phyloP scores from a whole-genome alignment of 2,797 vertebrate species.

The Gouania willdenowi region DNA sequence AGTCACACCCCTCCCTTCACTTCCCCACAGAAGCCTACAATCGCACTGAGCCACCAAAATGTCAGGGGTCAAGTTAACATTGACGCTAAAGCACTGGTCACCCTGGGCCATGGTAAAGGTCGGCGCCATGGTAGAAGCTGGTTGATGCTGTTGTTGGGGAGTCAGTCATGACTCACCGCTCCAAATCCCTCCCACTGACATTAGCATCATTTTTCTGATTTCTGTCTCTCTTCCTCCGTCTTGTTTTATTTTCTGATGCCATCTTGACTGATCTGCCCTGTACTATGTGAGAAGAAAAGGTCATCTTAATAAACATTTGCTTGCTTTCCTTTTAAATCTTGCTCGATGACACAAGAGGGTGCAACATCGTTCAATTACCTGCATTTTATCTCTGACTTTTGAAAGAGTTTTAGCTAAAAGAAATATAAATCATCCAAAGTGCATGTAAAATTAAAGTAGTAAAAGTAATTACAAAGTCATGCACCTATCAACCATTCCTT shows the following conservation, averaged over 20 bases:
- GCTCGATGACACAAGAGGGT: no score
- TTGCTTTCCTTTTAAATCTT: no score
- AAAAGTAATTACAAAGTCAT: no score
- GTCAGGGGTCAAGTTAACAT: slow-evolving; percentile 74
- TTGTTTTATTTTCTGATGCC: slow-evolving; percentile 22
- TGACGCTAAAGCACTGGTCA: slow-evolving; percentile 65
- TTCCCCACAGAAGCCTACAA: slow-evolving; percentile 39
- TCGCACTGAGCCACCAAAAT: slow-evolving; percentile 66
- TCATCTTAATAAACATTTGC: no score
- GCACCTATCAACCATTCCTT: no score
- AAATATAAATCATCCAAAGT: no score
- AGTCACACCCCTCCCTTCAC: no score
- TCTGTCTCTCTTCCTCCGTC: slow-evolving; percentile 3
- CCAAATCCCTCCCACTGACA: slow-evolving; percentile 53
- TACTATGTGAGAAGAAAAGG: slow-evolving; percentile 37
- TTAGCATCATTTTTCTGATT: slow-evolving; percentile 53
- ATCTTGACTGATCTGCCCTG: slow-evolving; percentile 43
- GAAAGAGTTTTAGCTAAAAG: no score
- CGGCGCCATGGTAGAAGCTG: slow-evolving; percentile 61
- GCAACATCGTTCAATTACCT: no score
- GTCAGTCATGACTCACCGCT: slow-evolving; percentile 54
- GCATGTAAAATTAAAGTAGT: no score
- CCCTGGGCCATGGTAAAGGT: slow-evolving; percentile 71
- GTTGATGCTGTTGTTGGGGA: slow-evolving; percentile 50
- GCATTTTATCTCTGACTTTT: neutral